A percentile compares a stretch with the other conserved stretches of the same genome.
Evolutionary conservation across 2,113 vertebrate species (phyloP).

Genomic region (Oxygymnocypris stewartii): DNA sequence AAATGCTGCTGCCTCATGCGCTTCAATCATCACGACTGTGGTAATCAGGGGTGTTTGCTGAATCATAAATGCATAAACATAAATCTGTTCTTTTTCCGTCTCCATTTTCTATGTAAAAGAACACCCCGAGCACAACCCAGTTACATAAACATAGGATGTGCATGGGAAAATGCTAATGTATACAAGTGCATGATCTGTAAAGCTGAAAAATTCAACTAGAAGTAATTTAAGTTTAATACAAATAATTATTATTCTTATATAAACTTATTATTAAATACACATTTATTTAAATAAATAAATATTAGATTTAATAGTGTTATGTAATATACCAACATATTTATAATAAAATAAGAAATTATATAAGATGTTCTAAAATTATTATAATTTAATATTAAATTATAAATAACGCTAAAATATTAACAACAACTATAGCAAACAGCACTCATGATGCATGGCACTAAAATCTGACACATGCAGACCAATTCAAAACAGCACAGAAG

Average conservation of each 20-base stretch:
- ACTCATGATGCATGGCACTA: background rate
- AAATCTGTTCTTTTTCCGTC: background rate
- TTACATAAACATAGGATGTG: background rate
- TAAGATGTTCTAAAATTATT: background rate
- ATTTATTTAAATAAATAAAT: background rate
- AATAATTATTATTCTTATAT: background rate
- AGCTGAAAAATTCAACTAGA: background rate
- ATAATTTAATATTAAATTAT: background rate
- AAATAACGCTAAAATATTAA: background rate
- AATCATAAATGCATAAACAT: conserved; percentile 29
- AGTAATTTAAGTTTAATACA: background rate
- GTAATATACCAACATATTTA: background rate
- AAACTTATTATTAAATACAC: background rate
- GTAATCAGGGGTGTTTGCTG: background rate
- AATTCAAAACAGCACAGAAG: background rate
- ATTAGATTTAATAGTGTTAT: too few relatives aligned
- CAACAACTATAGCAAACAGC: background rate
- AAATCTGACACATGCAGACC: background rate
- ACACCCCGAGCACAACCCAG: background rate
- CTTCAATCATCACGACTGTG: background rate
- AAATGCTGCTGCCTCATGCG: background rate
- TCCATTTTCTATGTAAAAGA: background rate
- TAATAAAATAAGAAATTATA: background rate
- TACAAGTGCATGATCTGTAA: background rate
- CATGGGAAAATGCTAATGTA: background rate